These are phyloP conservation scores for Arizona elegans DNA, from an alignment of 2,113 vertebrate species.

Conservation along the genomic window DNA sequence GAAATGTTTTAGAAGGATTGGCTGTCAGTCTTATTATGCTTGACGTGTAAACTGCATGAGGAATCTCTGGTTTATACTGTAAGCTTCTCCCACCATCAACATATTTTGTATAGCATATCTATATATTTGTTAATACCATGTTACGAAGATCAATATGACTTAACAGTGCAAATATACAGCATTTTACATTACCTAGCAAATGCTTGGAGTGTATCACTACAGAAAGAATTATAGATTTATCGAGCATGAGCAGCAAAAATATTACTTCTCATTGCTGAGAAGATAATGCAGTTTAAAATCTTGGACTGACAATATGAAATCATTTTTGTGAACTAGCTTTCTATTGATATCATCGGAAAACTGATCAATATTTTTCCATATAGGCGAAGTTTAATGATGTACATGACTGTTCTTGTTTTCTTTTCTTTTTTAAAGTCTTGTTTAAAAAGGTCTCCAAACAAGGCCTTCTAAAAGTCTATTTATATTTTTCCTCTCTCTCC, in stretches of 20 bases:
- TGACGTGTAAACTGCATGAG: neutral
- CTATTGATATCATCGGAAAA: neutral
- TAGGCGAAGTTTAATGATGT: neutral
- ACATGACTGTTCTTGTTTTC: neutral
- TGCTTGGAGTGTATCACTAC: neutral
- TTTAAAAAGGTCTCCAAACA: no score
- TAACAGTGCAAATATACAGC: neutral
- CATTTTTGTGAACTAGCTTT: neutral
- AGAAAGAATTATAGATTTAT: neutral
- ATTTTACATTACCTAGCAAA: neutral
- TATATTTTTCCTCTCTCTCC: neutral
- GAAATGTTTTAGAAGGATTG: neutral
- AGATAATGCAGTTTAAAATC: neutral
- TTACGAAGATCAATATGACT: neutral
- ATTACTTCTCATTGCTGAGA: neutral
- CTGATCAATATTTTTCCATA: neutral
- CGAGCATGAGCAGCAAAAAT: neutral
- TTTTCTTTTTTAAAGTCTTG: neutral
- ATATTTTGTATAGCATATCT: neutral
- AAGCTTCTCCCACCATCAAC: neutral
- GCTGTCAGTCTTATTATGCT: neutral
- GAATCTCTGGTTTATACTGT: neutral
- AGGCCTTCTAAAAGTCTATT: neutral
- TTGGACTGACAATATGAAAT: neutral
- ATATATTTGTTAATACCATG: neutral